Percentiles rank a stretch among this genome's conserved stretches.
Evolutionary conservation across 2,888 invertebrate genomes (phyloP).

Genomic region (Griposia aprilina): DNA sequence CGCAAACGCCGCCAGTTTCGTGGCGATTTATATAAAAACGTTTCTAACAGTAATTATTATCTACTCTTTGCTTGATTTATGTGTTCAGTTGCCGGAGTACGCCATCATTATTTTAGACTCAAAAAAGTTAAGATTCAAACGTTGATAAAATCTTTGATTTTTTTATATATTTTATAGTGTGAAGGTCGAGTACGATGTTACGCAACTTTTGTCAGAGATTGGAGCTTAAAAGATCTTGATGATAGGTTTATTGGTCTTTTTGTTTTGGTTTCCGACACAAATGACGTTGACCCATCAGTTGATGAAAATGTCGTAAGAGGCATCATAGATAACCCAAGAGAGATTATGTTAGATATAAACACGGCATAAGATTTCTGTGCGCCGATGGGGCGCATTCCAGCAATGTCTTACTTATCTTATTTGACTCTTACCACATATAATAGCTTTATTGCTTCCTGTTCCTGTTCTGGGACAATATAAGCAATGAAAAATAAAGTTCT

Average conservation of each 20-base stretch:
- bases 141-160: conserved; percentile 43
- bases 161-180: conserved; percentile 13
- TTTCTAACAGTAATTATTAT: conserved; percentile 71
- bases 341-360: neutral
- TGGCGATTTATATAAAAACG: conserved; percentile 72
- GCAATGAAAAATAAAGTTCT: neutral
- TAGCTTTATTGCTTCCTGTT: neutral
- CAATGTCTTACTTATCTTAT: no score
- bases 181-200: conserved; percentile 39
- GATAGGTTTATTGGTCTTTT: conserved; percentile 41
- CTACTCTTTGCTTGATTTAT: conserved; percentile 70
- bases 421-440: neutral
- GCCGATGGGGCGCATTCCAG: neutral
- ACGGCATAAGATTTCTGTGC: neutral
- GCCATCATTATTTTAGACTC: conserved; percentile 41
- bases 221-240: conserved; percentile 14
- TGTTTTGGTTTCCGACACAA: conserved; percentile 13
- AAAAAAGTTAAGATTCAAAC: conserved; percentile 50
- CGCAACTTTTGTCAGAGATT: conserved; percentile 20
- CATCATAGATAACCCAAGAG: neutral
- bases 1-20: conserved; percentile 72
- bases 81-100: conserved; percentile 52
- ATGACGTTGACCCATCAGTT: neutral
- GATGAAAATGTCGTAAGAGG: conserved; percentile 1
- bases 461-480: neutral